These are phyloP conservation scores for Elysia chlorotica DNA, from an alignment of 1,140 invertebrate species.

Conservation along the genomic window DNA sequence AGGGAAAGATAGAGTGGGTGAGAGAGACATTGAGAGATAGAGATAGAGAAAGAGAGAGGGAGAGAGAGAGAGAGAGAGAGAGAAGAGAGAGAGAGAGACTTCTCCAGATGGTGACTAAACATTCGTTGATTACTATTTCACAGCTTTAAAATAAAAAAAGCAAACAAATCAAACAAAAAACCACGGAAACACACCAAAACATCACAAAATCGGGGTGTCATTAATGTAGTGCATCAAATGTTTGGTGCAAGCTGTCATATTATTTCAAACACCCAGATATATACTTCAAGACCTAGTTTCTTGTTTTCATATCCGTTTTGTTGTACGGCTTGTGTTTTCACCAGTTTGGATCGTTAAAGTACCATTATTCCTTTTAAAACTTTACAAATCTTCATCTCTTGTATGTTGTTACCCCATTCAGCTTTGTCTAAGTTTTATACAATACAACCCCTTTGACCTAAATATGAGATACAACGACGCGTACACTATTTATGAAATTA, in stretches of 20 bases:
- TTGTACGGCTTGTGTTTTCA: too few species aligned
- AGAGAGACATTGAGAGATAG: background rate
- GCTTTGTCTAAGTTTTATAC: too few species aligned
- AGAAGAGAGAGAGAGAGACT: background rate
- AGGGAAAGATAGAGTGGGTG: background rate
- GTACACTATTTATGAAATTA: too few species aligned
- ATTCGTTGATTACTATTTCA: background rate
- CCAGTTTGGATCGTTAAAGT: too few species aligned
- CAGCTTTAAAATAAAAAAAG: background rate
- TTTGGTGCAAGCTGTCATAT: background rate
- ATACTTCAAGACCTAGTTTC: too few species aligned
- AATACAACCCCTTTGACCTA: too few species aligned
- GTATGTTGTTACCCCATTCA: too few species aligned
- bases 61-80: slow-evolving; percentile 6
- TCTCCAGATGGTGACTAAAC: background rate
- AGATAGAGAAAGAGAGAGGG: slow-evolving; percentile 3
- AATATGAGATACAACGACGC: too few species aligned
- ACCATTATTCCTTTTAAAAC: too few species aligned
- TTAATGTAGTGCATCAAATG: background rate
- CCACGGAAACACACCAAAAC: background rate
- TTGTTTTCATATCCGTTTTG: too few species aligned
- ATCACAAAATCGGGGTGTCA: background rate
- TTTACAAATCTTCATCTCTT: too few species aligned
- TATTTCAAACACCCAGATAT: too few species aligned
- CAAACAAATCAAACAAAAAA: background rate